Base-by-base conservation (phyloP, 2,113 vertebrate species). In the Xiphophorus hellerii region DNA sequence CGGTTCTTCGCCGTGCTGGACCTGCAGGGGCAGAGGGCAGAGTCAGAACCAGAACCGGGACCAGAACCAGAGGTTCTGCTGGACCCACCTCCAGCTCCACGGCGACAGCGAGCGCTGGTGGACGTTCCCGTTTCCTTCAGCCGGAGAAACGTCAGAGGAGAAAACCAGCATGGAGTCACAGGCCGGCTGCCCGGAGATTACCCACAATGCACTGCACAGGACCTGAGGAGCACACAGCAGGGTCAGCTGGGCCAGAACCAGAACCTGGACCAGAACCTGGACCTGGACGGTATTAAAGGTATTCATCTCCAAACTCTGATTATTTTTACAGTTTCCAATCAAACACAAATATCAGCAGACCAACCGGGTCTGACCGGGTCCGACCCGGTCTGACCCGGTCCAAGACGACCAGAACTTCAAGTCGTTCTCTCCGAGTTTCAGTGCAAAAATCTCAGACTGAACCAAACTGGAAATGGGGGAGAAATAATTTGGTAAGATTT, bases 31-130 rank as follows among this genome's bases (percentile, higher is more conserved):
- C 58, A 42, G 1, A 79, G 17, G 17, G 35, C 42, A 64, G 3
- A 22, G 9, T 25, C 28, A 73, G 22, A 28, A 14, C 20, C 11
- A 42, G 1, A 17, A 14, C 35, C 35, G 17, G 54, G 28, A 62
- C 39, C 61, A 64, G 61, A 48, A 51, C 70, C 35, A 63, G 35
- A 25, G 20, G 60, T 44, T 62, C n/a, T 54, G 25, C 44, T 31
- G 11, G 22, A 64, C 71, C 88, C 20, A 95, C 93, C 28, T 93
- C 94, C 93, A 95, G 4, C 9, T 92, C 94, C 94, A 95, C 0
- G 92, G 77, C 5, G 93, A 93, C 67, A 95, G 78, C 5, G 94
- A 94, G 39, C 85, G 85, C 29, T n/a, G 72, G 82, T 92, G 63
- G 72, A 93, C 89, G 88, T 92, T 70, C 39, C 87, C 73, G 4